Evolutionary conservation across 2,113 vertebrate species (phyloP).

Genomic region (Chauna torquata): DNA sequence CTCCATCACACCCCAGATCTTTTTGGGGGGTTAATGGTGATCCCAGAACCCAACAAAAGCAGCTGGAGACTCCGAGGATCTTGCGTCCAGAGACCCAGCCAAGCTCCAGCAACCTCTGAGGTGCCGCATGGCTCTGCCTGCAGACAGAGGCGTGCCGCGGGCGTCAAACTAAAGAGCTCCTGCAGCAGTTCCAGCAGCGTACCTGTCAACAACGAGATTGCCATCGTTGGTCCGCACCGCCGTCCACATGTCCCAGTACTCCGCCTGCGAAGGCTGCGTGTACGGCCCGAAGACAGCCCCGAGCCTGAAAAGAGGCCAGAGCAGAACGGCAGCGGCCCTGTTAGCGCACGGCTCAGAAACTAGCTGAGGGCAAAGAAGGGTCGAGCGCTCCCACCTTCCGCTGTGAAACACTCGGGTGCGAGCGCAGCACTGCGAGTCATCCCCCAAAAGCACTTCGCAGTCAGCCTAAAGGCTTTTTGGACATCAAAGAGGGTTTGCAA

Average conservation of each 20-base stretch:
- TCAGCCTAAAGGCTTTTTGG: background rate
- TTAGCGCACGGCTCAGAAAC: fast-evolving
- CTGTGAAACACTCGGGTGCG: fast-evolving
- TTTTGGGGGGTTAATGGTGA: fast-evolving
- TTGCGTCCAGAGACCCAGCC: fast-evolving
- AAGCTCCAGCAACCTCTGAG: fast-evolving
- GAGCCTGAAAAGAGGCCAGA: slow-evolving; percentile 74
- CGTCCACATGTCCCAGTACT: slow-evolving; percentile 97
- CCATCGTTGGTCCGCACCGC: slow-evolving; percentile 89
- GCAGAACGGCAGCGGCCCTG: fast-evolving
- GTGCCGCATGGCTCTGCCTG: background rate
- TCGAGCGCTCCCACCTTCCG: background rate
- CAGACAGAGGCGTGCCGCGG: background rate
- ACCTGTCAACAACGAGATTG: slow-evolving; percentile 94
- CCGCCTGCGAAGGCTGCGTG: slow-evolving; percentile 88
- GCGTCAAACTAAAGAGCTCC: fast-evolving
- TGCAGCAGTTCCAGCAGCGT: fast-evolving
- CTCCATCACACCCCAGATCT: background rate
- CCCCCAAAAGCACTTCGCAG: fast-evolving
- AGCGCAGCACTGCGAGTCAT: background rate
- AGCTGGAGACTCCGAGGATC: background rate
- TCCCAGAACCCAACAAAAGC: background rate
- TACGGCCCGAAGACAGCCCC: slow-evolving; percentile 91
- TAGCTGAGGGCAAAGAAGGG: fast-evolving
- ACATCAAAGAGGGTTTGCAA: background rate